Evolutionary conservation across 2,113 vertebrate genomes (phyloP).

Genomic region (Mustela lutreola): DNA sequence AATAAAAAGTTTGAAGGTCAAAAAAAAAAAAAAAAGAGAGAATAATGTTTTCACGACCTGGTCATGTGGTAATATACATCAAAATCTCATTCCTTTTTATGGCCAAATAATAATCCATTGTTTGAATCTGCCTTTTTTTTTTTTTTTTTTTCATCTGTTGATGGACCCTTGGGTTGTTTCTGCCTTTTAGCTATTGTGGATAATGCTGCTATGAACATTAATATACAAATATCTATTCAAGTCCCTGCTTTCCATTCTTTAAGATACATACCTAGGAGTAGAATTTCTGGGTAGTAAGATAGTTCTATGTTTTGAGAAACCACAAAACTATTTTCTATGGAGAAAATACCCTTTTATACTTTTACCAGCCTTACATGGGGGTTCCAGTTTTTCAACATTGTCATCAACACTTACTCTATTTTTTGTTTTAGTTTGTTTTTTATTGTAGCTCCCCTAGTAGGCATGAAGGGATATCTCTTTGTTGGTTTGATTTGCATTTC

Average conservation of each 20-base stretch:
- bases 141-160: neutral
- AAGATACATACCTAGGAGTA: neutral
- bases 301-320: neutral
- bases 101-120: neutral
- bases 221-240: constrained; percentile 25
- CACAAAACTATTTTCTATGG: neutral
- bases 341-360: neutral
- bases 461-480: neutral
- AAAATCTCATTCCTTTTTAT: constrained; percentile 7
- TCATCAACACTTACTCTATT: neutral
- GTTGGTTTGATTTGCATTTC: neutral
- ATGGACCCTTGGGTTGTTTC: neutral
- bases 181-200: neutral
- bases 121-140: neutral
- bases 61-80: neutral
- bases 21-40: too few relatives aligned
- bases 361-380: neutral
- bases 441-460: neutral
- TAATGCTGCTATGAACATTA: neutral
- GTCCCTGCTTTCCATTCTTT: neutral
- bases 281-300: neutral
- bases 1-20: too few relatives aligned
- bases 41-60: neutral
- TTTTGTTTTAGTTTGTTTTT: neutral
- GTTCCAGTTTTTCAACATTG: neutral